These are phyloP conservation scores for Lithophane socia DNA, from an alignment of 2,888 invertebrate species.

Conservation along the genomic window DNA sequence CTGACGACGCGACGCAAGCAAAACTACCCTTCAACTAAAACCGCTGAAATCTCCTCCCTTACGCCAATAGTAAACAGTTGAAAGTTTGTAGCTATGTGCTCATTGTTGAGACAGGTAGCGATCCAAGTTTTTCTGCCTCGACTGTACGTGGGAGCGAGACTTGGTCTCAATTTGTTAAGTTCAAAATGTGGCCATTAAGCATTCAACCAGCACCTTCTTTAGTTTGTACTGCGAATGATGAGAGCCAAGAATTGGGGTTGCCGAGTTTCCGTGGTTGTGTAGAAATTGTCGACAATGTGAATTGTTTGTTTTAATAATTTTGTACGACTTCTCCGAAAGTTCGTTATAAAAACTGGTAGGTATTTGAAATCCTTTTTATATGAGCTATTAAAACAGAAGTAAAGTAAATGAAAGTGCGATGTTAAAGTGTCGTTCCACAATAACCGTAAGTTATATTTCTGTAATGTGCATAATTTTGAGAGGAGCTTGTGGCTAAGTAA, in stretches of 20 bases:
- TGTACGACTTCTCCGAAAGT: background rate
- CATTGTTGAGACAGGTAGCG: slow-evolving; percentile 81
- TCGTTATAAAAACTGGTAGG: background rate
- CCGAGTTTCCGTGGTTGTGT: background rate
- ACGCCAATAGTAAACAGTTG: slow-evolving; percentile 66
- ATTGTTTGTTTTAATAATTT: background rate
- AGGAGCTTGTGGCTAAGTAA: too few species aligned
- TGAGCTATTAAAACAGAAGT: slow-evolving; percentile 32
- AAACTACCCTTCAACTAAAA: background rate
- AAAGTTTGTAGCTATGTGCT: slow-evolving; percentile 78
- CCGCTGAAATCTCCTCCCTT: slow-evolving; percentile 40
- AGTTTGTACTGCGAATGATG: slow-evolving; percentile 44
- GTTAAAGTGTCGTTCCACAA: slow-evolving; percentile 43
- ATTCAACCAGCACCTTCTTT: slow-evolving; percentile 55
- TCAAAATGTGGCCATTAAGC: slow-evolving; percentile 58
- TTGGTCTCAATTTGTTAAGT: slow-evolving; percentile 70
- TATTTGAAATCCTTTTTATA: slow-evolving; percentile 30
- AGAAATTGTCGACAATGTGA: background rate
- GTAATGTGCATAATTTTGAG: background rate
- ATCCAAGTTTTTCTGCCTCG: slow-evolving; percentile 76
- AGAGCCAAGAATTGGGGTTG: background rate
- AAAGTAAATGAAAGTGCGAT: slow-evolving; percentile 52
- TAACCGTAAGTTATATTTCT: slow-evolving; percentile 55
- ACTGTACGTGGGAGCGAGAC: slow-evolving; percentile 68
- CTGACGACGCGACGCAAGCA: background rate